These are phyloP conservation scores for Lucilia cuprina DNA, from an alignment of 1,140 invertebrate genomes.

Conservation along the genomic window DNA sequence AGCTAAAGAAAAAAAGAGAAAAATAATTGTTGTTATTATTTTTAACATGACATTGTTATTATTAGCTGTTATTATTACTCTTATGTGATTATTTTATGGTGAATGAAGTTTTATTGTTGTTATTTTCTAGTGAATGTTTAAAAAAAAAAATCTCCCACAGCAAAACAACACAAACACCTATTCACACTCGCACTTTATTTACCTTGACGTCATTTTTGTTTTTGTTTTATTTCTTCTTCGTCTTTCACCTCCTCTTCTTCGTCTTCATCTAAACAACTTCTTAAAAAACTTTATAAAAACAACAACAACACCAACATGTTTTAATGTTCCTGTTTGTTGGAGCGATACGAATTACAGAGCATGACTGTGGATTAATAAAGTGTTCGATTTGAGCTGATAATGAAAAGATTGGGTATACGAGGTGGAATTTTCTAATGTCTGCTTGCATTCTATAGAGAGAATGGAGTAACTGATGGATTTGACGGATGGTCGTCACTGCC, in stretches of 20 bases:
- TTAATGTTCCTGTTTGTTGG: too few species aligned
- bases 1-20: too few species aligned
- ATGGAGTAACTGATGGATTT: too few species aligned
- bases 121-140: background rate
- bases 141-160: background rate
- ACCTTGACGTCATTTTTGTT: constrained; percentile 7
- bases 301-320: background rate
- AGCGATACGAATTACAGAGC: too few species aligned
- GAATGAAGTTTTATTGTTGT: background rate
- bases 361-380: too few species aligned
- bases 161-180: background rate
- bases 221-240: background rate
- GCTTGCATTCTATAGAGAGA: too few species aligned
- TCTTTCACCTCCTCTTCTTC: background rate
- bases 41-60: background rate
- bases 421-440: too few species aligned
- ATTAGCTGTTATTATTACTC: background rate
- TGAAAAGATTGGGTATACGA: too few species aligned
- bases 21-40: background rate
- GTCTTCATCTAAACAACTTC: background rate
- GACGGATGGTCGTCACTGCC: too few species aligned
- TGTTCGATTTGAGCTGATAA: too few species aligned
- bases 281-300: background rate
- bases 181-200: background rate
- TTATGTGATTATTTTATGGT: background rate